phyloP scores from a whole-genome alignment of 2,797 vertebrate species.

The Trematomus bernacchii region DNA sequence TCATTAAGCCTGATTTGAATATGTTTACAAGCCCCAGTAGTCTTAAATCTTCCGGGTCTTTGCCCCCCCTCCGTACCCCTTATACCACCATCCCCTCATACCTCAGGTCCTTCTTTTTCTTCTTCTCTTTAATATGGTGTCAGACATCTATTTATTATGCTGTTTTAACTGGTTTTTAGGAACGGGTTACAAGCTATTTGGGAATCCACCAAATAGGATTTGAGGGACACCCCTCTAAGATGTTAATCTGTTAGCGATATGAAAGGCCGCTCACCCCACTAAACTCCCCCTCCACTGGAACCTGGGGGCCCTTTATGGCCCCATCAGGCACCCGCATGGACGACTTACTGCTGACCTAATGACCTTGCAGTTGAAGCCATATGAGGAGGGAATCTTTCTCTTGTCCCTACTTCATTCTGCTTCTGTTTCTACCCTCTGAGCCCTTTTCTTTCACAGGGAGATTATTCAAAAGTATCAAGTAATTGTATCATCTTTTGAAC shows the following conservation, averaged over 20 bases:
- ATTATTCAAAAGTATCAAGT: neutral
- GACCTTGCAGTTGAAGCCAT: constrained; percentile 85
- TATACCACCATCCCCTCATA: constrained; percentile 56
- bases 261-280: constrained; percentile 85
- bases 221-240: constrained; percentile 84
- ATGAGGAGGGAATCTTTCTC: constrained; percentile 82
- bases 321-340: constrained; percentile 86
- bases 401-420: constrained; percentile 51
- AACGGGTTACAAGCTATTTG: constrained; percentile 85
- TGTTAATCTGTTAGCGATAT: constrained; percentile 87
- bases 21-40: constrained; percentile 87
- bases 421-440: constrained; percentile 6
- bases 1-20: constrained; percentile 86
- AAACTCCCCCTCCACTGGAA: constrained; percentile 78
- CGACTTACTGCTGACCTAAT: constrained; percentile 86
- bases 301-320: constrained; percentile 82
- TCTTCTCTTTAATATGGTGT: constrained; percentile 86
- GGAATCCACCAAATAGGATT: constrained; percentile 85
- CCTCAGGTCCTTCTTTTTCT: constrained; percentile 65
- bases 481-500: neutral
- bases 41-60: constrained; percentile 85
- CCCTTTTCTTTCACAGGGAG: constrained; percentile 1
- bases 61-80: constrained; percentile 44
- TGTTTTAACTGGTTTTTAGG: constrained; percentile 85
- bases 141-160: constrained; percentile 85